Percentiles rank a stretch among this genome's conserved stretches.
Conservation (phyloP, 2,888 invertebrate species). For the Globia sparganii region DNA sequence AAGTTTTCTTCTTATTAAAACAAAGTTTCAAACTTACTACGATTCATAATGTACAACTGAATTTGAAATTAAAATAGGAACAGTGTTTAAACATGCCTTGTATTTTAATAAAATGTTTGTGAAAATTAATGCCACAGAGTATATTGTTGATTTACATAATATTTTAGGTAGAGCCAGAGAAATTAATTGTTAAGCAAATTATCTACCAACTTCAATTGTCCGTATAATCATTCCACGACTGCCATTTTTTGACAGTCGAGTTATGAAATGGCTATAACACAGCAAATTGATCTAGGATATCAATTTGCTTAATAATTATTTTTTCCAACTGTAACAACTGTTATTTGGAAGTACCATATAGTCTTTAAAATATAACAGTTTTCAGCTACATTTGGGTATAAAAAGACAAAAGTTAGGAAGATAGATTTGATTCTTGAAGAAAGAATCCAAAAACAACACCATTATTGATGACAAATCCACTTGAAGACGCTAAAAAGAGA, state of each 20-base stretch:
- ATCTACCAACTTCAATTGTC: neutral
- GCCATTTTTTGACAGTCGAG: neutral
- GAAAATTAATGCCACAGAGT: neutral
- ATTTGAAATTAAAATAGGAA: constrained; percentile 41
- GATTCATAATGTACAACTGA: constrained; percentile 9
- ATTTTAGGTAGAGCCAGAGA: neutral
- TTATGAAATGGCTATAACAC: neutral
- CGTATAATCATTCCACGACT: neutral
- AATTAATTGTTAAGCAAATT: neutral
- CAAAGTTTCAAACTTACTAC: constrained; percentile 25
- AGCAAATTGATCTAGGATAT: neutral
- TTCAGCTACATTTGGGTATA: neutral
- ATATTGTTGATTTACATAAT: neutral
- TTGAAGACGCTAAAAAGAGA: constrained; percentile 13
- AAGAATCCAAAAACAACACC: neutral
- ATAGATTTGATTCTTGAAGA: neutral
- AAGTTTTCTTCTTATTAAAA: constrained; percentile 44
- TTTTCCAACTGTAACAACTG: neutral
- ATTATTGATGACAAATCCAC: constrained; percentile 41
- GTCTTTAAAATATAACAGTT: neutral
- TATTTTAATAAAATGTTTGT: constrained; percentile 24
- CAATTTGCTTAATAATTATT: neutral
- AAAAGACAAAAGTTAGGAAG: neutral
- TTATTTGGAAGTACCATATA: neutral
- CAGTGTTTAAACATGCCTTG: constrained; percentile 21